These are phyloP conservation scores for Hippocampus guttulatus DNA, from an alignment of 2,113 vertebrate genomes.

Conservation along the genomic window DNA sequence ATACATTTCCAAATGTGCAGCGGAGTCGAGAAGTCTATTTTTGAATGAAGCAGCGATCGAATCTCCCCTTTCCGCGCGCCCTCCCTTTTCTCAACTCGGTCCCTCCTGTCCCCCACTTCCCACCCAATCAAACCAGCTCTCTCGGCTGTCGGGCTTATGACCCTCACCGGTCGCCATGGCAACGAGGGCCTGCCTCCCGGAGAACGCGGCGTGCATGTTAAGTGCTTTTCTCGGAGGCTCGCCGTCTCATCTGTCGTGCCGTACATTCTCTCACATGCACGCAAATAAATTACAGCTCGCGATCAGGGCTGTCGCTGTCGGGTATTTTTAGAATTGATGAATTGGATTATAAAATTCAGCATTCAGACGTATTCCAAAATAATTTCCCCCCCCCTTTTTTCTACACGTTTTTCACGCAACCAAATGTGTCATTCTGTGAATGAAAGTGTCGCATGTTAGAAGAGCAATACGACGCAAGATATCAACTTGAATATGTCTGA, in stretches of 20 bases:
- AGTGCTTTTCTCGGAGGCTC: constrained; percentile 58
- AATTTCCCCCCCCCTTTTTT: too few relatives aligned
- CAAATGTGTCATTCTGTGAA: too few relatives aligned
- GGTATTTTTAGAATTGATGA: too few relatives aligned
- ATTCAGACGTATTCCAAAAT: too few relatives aligned
- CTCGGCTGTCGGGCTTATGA: constrained; percentile 60
- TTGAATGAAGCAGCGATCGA: background rate
- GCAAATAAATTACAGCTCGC: constrained; percentile 9
- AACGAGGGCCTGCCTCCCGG: constrained; percentile 62
- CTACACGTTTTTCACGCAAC: too few relatives aligned
- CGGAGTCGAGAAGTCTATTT: background rate
- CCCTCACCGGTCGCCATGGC: constrained; percentile 61
- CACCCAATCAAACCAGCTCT: constrained; percentile 66
- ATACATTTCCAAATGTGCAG: background rate
- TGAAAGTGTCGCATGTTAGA: too few relatives aligned
- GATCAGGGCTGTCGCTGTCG: too few relatives aligned
- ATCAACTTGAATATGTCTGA: too few relatives aligned
- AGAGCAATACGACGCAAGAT: too few relatives aligned
- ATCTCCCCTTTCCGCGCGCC: too few relatives aligned
- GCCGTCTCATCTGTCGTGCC: constrained; percentile 38
- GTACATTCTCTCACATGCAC: constrained; percentile 16
- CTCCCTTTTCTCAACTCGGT: constrained; percentile 8
- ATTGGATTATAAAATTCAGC: too few relatives aligned
- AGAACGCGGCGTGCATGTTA: constrained; percentile 70
- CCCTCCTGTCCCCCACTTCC: constrained; percentile 38